phyloP scores from a whole-genome alignment of 2,888 invertebrate genomes.

The Tenthredo distinguenda region DNA sequence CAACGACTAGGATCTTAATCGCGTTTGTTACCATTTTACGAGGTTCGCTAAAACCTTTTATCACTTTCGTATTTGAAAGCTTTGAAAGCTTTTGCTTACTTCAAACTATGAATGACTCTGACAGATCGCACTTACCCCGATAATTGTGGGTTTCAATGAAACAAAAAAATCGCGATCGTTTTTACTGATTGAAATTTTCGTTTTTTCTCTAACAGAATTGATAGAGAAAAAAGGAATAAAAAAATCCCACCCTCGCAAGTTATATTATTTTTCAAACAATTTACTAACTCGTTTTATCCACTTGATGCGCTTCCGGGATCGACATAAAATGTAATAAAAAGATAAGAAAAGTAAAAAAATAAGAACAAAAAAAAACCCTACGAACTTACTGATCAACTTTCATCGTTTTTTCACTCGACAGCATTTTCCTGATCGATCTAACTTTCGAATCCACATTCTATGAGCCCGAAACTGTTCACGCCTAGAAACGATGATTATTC shows the following conservation, averaged over 20 bases:
- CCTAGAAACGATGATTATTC: background rate
- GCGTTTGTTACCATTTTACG: background rate
- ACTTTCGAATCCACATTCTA: background rate
- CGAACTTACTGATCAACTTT: background rate
- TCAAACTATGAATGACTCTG: background rate
- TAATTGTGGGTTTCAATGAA: background rate
- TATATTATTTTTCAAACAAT: background rate
- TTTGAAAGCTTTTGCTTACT: background rate
- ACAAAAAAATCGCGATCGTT: background rate
- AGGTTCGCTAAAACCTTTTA: background rate
- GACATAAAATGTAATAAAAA: background rate
- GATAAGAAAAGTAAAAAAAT: background rate
- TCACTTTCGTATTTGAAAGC: background rate
- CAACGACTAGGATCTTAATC: background rate
- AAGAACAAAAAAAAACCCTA: background rate
- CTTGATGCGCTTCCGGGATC: background rate
- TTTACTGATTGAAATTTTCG: background rate
- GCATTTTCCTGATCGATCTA: background rate
- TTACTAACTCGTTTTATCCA: constrained; percentile 23
- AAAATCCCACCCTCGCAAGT: background rate
- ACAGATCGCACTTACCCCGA: background rate
- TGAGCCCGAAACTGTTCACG: no score
- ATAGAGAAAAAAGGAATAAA: background rate
- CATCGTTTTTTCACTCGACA: background rate
- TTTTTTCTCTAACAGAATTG: background rate